Conservation (phyloP, 1,140 invertebrate genomes). For the Drosophila bocqueti region DNA sequence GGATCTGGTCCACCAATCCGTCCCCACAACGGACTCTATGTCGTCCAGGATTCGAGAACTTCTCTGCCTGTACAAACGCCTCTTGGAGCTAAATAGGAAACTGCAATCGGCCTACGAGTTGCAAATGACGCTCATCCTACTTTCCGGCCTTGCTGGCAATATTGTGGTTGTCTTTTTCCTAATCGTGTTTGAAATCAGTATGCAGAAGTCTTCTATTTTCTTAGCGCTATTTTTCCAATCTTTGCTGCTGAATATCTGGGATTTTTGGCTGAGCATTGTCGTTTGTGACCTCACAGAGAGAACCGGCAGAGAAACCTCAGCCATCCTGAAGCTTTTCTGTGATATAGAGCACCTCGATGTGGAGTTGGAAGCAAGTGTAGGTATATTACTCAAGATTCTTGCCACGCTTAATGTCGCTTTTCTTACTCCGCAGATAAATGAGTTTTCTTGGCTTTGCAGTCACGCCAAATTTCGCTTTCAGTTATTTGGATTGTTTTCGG, state of each 20-base stretch:
- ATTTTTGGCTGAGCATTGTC: conserved; percentile 51
- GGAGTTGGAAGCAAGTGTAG: conserved; percentile 40
- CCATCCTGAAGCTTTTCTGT: conserved; percentile 30
- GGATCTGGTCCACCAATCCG: neutral
- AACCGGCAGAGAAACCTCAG: conserved; percentile 26
- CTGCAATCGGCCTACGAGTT: conserved; percentile 27
- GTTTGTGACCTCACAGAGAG: conserved; percentile 43
- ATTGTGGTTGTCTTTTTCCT: conserved; percentile 43
- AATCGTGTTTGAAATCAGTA: conserved; percentile 34
- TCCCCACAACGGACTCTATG: neutral
- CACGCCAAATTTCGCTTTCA: conserved; percentile 37
- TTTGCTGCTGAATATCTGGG: conserved; percentile 34
- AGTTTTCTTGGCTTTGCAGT: conserved; percentile 44
- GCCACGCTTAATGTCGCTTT: neutral
- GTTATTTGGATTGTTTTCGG: conserved; percentile 45
- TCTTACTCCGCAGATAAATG: conserved; percentile 24
- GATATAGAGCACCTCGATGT: neutral
- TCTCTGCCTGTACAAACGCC: conserved; percentile 25
- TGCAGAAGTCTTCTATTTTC: neutral
- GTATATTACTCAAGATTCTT: neutral
- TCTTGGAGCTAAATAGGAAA: conserved; percentile 21
- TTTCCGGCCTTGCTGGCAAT: conserved; percentile 27
- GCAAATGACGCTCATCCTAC: conserved; percentile 24
- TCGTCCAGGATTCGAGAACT: neutral
- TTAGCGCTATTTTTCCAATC: conserved; percentile 1